A percentile compares a stretch with the other conserved stretches of the same genome.
Evolutionary conservation across 2,797 vertebrate genomes (phyloP).

Genomic region (Gastrophryne carolinensis): DNA sequence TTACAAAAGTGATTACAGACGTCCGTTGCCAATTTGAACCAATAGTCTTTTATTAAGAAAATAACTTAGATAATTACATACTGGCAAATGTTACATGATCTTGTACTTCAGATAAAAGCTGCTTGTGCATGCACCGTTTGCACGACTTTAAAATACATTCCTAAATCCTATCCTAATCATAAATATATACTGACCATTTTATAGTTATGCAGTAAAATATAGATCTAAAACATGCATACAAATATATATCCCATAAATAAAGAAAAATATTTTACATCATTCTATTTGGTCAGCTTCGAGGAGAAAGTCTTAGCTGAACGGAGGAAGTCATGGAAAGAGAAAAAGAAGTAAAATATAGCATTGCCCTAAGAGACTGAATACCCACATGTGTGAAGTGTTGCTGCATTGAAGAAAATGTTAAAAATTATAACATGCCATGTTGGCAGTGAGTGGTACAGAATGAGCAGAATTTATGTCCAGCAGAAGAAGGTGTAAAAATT

Average conservation of each 20-base stretch:
- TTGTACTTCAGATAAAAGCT: background rate
- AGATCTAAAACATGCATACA: background rate
- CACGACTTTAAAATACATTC: background rate
- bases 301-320: too few relatives aligned
- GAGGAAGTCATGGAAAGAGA: too few relatives aligned
- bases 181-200: background rate
- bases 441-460: too few relatives aligned
- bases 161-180: too few relatives aligned
- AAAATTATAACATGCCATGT: too few relatives aligned
- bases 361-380: too few relatives aligned
- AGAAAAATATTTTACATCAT: background rate
- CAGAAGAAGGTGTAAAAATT: too few relatives aligned
- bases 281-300: background rate
- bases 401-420: too few relatives aligned
- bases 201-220: background rate
- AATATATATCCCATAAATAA: background rate
- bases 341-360: too few relatives aligned
- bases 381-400: too few relatives aligned
- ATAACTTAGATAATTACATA: background rate
- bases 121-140: background rate
- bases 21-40: background rate
- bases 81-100: background rate
- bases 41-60: background rate
- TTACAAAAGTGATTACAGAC: too few relatives aligned
- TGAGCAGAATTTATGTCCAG: too few relatives aligned